Evolutionary conservation across 2,888 invertebrate genomes (phyloP), one percentile per base, ranked within the genome.

Genomic region (Thecocarcelia acutangulata): DNA sequence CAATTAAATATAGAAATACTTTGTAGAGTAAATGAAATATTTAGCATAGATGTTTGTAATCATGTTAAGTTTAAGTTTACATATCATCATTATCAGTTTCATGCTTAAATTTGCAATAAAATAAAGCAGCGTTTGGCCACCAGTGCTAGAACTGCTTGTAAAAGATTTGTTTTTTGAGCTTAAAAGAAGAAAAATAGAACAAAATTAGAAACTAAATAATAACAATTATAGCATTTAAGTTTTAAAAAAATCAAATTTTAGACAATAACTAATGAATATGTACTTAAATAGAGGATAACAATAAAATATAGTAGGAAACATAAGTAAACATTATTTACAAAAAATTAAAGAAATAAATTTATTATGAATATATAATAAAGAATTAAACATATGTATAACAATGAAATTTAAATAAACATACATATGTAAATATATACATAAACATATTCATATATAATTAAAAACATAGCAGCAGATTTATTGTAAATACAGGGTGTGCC

Each of bases 241-340:
- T 78, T 78, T 66, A 83, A 58, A 63, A 33, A 74, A 76, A 80
- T 81, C 81, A 83, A 84, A 84, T 80, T 80, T 77, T 84, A 84
- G 84, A 84, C 84, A 84, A 84, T 84, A 84, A 84, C 63, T 84
- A 84, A 69, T 40, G 19, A 73, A 61, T 63, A 83, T 33, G 33
- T 33, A 8, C 73, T 70, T 77, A 83, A 73, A 78, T 42, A 64
- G 42, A 66, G 54, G 61, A 59, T 56, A 56, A 86, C 85, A 85
- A 86, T 84, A 86, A 44, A 44, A 64, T 13, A 37, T 44, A 8
- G 21, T 17, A 56, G 15, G 56, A 19, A 64, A 37, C 3, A 19
- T 33, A 44, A 64, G n/a, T 19, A 52, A 63, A 42, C 75, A 24
- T 28, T 64, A 69, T 9, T 59, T 54, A 61, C 17, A 66, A 13